Conservation (phyloP, 2,888 invertebrate genomes). For the Mythimna loreyi region DNA sequence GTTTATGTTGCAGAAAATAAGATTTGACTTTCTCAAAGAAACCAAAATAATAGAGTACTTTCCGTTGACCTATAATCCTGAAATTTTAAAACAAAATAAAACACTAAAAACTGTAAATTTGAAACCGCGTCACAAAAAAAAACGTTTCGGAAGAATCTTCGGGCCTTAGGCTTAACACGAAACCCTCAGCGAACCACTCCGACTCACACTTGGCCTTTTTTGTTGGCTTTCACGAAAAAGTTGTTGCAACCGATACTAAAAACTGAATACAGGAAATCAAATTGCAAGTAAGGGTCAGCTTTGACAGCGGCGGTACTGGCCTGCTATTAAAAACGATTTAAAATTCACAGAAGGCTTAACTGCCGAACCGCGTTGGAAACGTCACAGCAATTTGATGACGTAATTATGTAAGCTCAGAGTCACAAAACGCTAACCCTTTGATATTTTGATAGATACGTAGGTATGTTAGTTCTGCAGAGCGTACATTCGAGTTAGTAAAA, state of each 20-base stretch:
- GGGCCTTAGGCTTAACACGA: too few relatives aligned
- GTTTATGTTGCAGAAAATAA: too few relatives aligned
- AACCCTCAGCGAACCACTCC: too few relatives aligned
- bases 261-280: constrained; percentile 74
- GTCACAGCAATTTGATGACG: constrained; percentile 84
- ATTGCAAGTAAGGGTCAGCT: constrained; percentile 78
- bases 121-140: too few relatives aligned
- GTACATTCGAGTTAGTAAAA: constrained; percentile 15
- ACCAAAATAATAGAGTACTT: too few relatives aligned
- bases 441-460: constrained; percentile 60
- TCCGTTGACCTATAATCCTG: too few relatives aligned
- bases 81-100: too few relatives aligned
- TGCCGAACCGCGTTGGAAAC: constrained; percentile 76
- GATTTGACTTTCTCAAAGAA: too few relatives aligned
- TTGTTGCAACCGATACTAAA: constrained; percentile 33
- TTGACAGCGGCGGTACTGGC: constrained; percentile 74
- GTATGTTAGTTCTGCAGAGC: constrained; percentile 12
- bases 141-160: too few relatives aligned
- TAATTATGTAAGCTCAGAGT: constrained; percentile 83
- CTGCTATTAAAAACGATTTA: constrained; percentile 89
- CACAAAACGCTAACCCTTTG: constrained; percentile 80
- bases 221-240: constrained; percentile 51
- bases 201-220: constrained; percentile 39
- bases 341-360: constrained; percentile 89
- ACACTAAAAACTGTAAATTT: too few relatives aligned